A percentile compares a stretch with the other conserved stretches of the same genome.
Evolutionary conservation across 1,140 invertebrate species (phyloP).

Genomic region (Calliphora vicina): DNA sequence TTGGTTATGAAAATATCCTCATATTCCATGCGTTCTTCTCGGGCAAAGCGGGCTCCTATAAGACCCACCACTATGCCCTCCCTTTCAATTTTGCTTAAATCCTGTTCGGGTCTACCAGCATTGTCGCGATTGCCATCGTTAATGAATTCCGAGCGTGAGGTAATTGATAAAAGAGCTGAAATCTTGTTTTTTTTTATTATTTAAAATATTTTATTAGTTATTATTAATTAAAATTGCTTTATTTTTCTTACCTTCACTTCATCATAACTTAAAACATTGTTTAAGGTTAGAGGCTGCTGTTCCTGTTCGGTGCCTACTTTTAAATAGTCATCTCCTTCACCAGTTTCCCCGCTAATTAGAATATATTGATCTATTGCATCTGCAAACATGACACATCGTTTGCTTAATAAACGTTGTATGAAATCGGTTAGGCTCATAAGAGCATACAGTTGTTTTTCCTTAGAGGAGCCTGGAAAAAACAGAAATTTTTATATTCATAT

Average conservation of each 20-base stretch:
- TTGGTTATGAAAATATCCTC: slow-evolving; percentile 66
- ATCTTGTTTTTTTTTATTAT: too few relatives aligned
- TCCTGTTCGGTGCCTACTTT: slow-evolving; percentile 63
- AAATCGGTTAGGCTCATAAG: slow-evolving; percentile 60
- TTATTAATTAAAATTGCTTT: not conserved
- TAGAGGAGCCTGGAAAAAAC: slow-evolving; percentile 44
- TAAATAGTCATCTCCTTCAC: slow-evolving; percentile 64
- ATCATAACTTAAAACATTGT: slow-evolving; percentile 65
- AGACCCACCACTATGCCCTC: slow-evolving; percentile 61
- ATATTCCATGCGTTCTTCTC: slow-evolving; percentile 66
- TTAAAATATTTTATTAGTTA: too few relatives aligned
- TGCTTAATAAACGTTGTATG: slow-evolving; percentile 65
- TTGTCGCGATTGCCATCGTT: slow-evolving; percentile 70
- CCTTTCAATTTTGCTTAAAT: slow-evolving; percentile 49
- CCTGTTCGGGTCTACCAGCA: slow-evolving; percentile 61
- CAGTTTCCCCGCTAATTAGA: slow-evolving; percentile 62
- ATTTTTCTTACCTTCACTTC: slow-evolving; percentile 48
- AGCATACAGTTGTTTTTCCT: slow-evolving; percentile 47
- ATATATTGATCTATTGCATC: slow-evolving; percentile 61
- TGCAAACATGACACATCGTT: slow-evolving; percentile 66
- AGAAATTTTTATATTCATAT: too few relatives aligned
- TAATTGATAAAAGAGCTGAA: slow-evolving; percentile 69
- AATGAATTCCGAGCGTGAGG: slow-evolving; percentile 70
- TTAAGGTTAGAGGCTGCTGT: slow-evolving; percentile 61
- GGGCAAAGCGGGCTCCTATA: slow-evolving; percentile 65